These are phyloP conservation scores for Apogon hyalosoma DNA, from an alignment of 2,797 vertebrate species.

Conservation along the genomic window DNA sequence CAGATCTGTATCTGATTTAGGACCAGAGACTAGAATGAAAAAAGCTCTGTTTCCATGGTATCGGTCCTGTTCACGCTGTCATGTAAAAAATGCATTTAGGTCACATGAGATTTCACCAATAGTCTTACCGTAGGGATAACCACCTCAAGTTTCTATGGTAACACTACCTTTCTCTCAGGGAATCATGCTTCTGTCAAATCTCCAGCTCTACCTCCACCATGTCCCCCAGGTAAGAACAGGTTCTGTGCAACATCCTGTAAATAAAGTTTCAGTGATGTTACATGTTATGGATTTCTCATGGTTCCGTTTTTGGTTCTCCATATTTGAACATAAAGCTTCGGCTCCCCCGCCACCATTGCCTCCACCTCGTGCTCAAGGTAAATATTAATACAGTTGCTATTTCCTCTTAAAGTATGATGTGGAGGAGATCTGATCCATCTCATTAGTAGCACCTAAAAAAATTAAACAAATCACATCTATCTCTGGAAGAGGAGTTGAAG, in stretches of 20 bases:
- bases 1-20: too few species aligned
- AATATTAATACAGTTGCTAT: neutral
- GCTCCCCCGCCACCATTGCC: conserved; percentile 42
- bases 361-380: conserved; percentile 53
- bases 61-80: too few species aligned
- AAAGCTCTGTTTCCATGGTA: too few species aligned
- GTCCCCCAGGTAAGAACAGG: conserved; percentile 53
- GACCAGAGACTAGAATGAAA: too few species aligned
- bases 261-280: neutral
- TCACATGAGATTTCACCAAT: too few species aligned
- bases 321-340: conserved; percentile 52
- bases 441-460: too few species aligned
- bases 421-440: neutral
- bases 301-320: neutral
- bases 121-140: too few species aligned
- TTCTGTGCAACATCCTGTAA: neutral
- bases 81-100: too few species aligned
- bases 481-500: too few species aligned
- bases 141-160: too few species aligned
- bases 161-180: neutral
- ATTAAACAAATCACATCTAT: neutral
- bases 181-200: conserved; percentile 5
- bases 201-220: neutral
- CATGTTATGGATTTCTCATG: neutral
- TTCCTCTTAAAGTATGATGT: neutral